Base-by-base conservation (phyloP, 2,888 invertebrate genomes). In the Ommatoiulus sabulosus region DNA sequence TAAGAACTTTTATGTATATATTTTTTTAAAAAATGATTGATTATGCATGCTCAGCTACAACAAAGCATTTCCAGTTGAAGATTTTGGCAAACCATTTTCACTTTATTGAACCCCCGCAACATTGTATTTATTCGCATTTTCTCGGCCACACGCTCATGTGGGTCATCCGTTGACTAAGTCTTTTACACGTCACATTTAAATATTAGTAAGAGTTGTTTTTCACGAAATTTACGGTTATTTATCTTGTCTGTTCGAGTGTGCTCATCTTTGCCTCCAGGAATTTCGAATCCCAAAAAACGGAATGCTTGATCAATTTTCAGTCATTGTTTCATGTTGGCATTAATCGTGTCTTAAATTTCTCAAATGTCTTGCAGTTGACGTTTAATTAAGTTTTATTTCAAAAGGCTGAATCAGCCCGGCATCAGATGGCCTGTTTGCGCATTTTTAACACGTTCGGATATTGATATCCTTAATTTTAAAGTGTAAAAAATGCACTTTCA, bases 11-110 rank as follows among this genome's bases (percentile, higher is more conserved):
- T 63, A 1, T 20, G 10, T 57, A 20, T 48, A 35, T 35, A 35
- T 0, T 52, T 24, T 72, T 52, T 15, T 0, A 52, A 52, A 15
- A 52, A 72, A 20, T 24, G 72, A 72, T 72, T 24, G 72, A 72
- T 72, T 72, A 24, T 24, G 72, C 72, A 72, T 72, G 63, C n/a
- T 72, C 20, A 72, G 72, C 8, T 24, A 72, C 72, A 72, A 72
- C 24, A 72, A 72, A 72, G 72, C 72, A 10, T 24, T 72, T 72
- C 72, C 7, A 72, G 24, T 24, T 72, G n/a, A n/a, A 72, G 20
- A 72, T 72, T 72, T 72, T 72, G 72, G 20, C 20, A 72, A 35
- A 8, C 24, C 24, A 72, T 24, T 72, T 20, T 72, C 10, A 10
- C 6, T 24, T 5, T 72, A 20, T 72, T 72, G 72, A 72, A 72